Base-by-base conservation (phyloP, 2,888 invertebrate species). In the Subacronicta megacephala region DNA sequence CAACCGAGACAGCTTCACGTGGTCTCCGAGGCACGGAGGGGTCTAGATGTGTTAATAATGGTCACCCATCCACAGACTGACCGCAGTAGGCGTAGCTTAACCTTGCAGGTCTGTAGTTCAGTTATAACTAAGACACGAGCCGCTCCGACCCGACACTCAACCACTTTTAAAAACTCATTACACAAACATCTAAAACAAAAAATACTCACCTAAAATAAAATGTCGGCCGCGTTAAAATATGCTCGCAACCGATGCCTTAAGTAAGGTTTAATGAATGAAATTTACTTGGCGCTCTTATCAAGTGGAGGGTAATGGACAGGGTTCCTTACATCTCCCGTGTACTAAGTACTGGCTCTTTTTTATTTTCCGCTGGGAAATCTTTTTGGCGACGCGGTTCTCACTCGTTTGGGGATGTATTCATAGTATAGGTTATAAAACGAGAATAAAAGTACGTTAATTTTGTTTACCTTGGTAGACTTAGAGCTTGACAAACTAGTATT, bases 341-440 rank as follows among this genome's bases (percentile, higher is more conserved):
- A 70, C 62, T 70, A 70, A 72, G 62, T 65, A 41, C 58, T 55
- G 54, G 56, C 44, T 57, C 61, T 63, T 64, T 75, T 78, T 72
- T 71, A 77, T 78, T 72, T 71, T 54, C 79, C 77, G 61, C 38
- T 67, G 75, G 72, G 75, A 78, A 77, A 73, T 78, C 71, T 78
- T 75, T 78, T 50, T 69, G 61, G 71, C 58, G 67, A 67, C 77
- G 71, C 67, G 52, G 54, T 61, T 52, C 58, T 54, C 44, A 62
- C 66, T 58, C 68, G 63, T 66, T 70, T 62, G 50, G 37, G 40
- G 18, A 33, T 33, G 18, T 53, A 78, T 73, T 41, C 37, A 60
- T 77, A 77, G 79, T 62, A 31, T 15, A 12, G 4, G 6, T 3
- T 3, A n/a, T 29, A 6, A 26, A 26, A 26, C 10, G 10, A 26